Base-by-base conservation (phyloP, 2,797 vertebrate genomes). In the Orestias chungarensis region DNA sequence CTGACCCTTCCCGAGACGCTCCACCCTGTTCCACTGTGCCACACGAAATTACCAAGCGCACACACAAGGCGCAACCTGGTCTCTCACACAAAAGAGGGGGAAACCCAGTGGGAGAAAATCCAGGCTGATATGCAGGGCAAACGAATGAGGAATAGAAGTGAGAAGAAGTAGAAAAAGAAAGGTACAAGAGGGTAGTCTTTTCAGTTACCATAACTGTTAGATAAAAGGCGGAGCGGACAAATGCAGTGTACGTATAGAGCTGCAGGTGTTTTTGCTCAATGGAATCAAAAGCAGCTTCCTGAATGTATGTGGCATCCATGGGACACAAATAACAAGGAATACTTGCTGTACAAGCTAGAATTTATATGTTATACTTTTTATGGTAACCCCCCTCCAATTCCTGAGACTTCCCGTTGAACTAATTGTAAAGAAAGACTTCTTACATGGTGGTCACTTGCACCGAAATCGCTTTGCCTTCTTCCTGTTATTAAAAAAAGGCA, bases 81-180 rank as follows among this genome's bases (percentile, higher is more conserved):
- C 61, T 65, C 62, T 75, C 29, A 50, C 79, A 73, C 69, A 78
- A 82, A 81, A 79, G 55, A 64, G 62, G 72, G 65, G 82, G 81
- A 70, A n/a, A 46, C 31, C 61, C 81, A 74, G 74, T 35, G 62
- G 77, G 71, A 85, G 83, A 85, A 89, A 89, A 88, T 90, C 72
- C 74, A 79, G 79, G 74, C 82, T 89, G 87, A 89, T 89, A 83
- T 81, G 78, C 71, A 44, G 83, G 79, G 91, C 84, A 91, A 89
- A 89, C 84, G 86, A 83, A n/a, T 80, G 75, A 80, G 83, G 81
- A 81, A 83, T 66, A 20, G 27, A 31, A 31, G 44, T 23, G 79
- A 71, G 69, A 85, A 87, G 76, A 81, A n/a, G n/a, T n/a, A n/a
- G n/a, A n/a, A n/a, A 79, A 73, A 82, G 84, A 84, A 78, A 74